phyloP scores from a whole-genome alignment of 2,797 vertebrate genomes.

The Takifugu ocellatus region DNA sequence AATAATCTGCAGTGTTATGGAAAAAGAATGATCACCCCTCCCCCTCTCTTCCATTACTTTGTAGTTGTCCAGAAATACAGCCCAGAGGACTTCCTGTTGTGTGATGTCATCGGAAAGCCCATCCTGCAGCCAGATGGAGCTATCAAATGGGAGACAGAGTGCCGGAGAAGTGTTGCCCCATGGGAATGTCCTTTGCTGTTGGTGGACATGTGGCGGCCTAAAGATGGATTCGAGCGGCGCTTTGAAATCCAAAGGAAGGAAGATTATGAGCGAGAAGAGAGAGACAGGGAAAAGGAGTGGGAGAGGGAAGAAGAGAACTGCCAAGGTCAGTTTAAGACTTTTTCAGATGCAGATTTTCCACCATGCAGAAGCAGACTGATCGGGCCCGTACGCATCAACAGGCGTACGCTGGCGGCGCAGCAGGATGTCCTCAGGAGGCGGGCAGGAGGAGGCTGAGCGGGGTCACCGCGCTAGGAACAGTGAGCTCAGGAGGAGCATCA shows the following conservation, averaged over 20 bases:
- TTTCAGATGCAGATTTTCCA: slow-evolving; percentile 3
- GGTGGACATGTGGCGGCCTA: slow-evolving; percentile 91
- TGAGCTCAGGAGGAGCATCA: slow-evolving; percentile 87
- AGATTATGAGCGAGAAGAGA: slow-evolving; percentile 80
- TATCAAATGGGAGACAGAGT: slow-evolving; percentile 86
- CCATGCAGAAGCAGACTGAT: slow-evolving; percentile 8
- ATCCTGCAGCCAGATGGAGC: slow-evolving; percentile 76
- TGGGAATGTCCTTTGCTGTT: slow-evolving; percentile 88
- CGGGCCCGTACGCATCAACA: slow-evolving; percentile 13
- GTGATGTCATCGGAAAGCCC: slow-evolving; percentile 85
- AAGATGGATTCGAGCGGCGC: slow-evolving; percentile 85
- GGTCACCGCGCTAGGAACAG: slow-evolving; percentile 83
- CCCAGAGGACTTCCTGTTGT: slow-evolving; percentile 84
- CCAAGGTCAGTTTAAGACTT: slow-evolving; percentile 65
- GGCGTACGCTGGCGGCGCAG: slow-evolving; percentile 75
- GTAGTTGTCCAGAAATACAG: slow-evolving; percentile 78
- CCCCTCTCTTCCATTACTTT: slow-evolving; percentile 62
- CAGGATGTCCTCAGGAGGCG: slow-evolving; percentile 83
- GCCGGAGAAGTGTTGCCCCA: slow-evolving; percentile 85
- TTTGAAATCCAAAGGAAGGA: slow-evolving; percentile 87
- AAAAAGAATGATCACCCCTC: slow-evolving; percentile 55
- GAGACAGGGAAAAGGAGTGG: slow-evolving; percentile 76
- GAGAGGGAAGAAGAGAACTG: slow-evolving; percentile 77
- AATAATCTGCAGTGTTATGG: slow-evolving; percentile 49
- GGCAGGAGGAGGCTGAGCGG: slow-evolving; percentile 72